phyloP scores from a whole-genome alignment of 2,797 vertebrate genomes.

The Morelia viridis region DNA sequence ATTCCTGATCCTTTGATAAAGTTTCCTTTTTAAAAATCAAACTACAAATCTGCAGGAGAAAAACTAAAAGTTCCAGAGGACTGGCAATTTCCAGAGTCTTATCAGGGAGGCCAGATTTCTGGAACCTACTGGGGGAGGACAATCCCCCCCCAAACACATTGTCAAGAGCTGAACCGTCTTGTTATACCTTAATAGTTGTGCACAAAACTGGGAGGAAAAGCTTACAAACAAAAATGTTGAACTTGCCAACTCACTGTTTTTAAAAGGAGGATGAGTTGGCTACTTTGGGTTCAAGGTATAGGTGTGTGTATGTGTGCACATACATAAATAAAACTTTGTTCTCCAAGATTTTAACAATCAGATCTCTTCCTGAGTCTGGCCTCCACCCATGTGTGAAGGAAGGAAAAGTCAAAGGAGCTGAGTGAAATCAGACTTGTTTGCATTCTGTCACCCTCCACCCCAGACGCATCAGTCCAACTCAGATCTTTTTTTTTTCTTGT shows the following conservation, averaged over 20 bases:
- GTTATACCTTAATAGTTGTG: not conserved
- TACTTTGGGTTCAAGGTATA: not conserved
- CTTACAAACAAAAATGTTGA: not conserved
- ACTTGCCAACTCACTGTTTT: slow-evolving; percentile 34
- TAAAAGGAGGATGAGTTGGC: slow-evolving; percentile 12
- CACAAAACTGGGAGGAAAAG: fast-evolving
- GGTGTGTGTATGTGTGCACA: not conserved
- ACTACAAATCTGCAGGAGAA: not conserved
- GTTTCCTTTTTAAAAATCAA: not conserved
- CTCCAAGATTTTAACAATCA: not conserved
- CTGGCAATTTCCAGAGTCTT: not conserved
- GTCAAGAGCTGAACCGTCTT: not conserved
- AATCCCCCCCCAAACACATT: not conserved
- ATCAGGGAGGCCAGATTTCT: not conserved
- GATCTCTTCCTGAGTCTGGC: not conserved
- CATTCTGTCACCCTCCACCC: slow-evolving; percentile 30
- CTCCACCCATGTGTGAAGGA: slow-evolving; percentile 19
- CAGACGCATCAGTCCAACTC: not conserved
- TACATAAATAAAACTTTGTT: not conserved
- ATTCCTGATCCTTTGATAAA: not conserved
- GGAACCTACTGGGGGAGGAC: not conserved
- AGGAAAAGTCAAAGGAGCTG: slow-evolving; percentile 29
- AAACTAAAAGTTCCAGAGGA: not conserved
- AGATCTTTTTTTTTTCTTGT: slow-evolving; percentile 52
- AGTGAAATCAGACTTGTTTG: slow-evolving; percentile 50